phyloP scores from a whole-genome alignment of 2,888 invertebrate species.

The Aplocera efformata region DNA sequence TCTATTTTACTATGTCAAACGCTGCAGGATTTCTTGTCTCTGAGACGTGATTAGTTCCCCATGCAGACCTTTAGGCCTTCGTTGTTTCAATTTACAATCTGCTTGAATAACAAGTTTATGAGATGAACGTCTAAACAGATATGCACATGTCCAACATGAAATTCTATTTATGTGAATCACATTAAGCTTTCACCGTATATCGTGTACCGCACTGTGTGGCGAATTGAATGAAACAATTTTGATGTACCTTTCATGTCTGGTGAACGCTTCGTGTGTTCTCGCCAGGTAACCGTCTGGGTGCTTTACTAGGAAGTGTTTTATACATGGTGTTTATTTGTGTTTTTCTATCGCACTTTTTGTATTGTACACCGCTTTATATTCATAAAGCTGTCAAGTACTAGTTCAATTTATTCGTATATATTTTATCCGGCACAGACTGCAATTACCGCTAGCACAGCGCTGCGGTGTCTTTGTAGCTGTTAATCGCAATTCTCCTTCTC shows the following conservation, averaged over 20 bases:
- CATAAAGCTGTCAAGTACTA: too few species aligned
- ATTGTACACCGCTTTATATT: too few species aligned
- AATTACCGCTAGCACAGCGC: too few species aligned
- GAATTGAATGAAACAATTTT: constrained; percentile 48
- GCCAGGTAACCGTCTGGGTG: constrained; percentile 21
- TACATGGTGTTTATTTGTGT: too few species aligned
- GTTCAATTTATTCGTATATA: too few species aligned
- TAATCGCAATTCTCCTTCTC: too few species aligned
- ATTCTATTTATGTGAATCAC: constrained; percentile 64
- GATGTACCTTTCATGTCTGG: constrained; percentile 28
- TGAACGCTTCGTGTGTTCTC: constrained; percentile 19
- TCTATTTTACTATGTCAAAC: not conserved
- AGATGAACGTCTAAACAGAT: constrained; percentile 27
- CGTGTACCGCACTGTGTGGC: constrained; percentile 44
- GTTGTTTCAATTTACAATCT: constrained; percentile 31
- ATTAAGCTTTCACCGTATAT: constrained; percentile 54
- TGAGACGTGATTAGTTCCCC: constrained; percentile 5
- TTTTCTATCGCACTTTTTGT: too few species aligned
- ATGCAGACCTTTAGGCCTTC: constrained; percentile 15
- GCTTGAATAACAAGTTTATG: constrained; percentile 36
- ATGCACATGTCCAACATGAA: constrained; percentile 47
- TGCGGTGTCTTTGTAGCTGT: too few species aligned
- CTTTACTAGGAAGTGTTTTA: constrained; percentile 4
- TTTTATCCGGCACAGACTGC: too few species aligned
- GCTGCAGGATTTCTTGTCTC: constrained; percentile 6